Evolutionary conservation across 1,140 invertebrate species (phyloP).

Genomic region (Diorhabda sublineata): DNA sequence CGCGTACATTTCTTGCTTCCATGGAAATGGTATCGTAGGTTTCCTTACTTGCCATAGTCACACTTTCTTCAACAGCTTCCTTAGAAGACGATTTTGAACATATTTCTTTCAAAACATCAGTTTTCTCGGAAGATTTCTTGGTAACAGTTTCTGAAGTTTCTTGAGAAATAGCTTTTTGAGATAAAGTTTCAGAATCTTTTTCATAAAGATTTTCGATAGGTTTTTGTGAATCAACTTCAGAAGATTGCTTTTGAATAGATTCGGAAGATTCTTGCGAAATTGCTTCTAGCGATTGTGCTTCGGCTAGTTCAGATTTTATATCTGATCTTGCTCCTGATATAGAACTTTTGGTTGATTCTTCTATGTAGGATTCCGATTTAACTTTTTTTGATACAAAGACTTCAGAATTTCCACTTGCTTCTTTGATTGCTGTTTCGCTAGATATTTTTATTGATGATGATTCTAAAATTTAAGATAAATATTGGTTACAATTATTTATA

Average conservation of each 20-base stretch:
- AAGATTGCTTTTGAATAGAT: constrained; percentile 1
- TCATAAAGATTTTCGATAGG: too few relatives aligned
- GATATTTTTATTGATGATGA: constrained; percentile 24
- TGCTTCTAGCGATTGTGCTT: constrained; percentile 12
- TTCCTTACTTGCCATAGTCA: neutral
- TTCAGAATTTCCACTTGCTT: constrained; percentile 20
- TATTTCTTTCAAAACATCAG: neutral
- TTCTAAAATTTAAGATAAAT: constrained; percentile 17
- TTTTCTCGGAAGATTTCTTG: neutral
- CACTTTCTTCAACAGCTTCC: constrained; percentile 1
- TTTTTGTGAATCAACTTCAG: neutral
- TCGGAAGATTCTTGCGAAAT: neutral
- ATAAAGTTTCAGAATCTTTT: neutral
- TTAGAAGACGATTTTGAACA: neutral
- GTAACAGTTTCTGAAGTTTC: neutral
- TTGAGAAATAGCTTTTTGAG: neutral
- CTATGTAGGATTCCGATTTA: constrained; percentile 20
- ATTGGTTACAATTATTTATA: neutral
- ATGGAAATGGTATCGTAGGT: neutral
- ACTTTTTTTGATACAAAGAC: constrained; percentile 16
- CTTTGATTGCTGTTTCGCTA: constrained; percentile 13
- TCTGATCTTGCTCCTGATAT: neutral
- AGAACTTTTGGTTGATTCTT: constrained; percentile 8
- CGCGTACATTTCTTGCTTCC: neutral
- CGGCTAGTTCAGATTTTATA: constrained; percentile 5